phyloP scores from a whole-genome alignment of 2,113 vertebrate species.

The Psittacus erithacus region DNA sequence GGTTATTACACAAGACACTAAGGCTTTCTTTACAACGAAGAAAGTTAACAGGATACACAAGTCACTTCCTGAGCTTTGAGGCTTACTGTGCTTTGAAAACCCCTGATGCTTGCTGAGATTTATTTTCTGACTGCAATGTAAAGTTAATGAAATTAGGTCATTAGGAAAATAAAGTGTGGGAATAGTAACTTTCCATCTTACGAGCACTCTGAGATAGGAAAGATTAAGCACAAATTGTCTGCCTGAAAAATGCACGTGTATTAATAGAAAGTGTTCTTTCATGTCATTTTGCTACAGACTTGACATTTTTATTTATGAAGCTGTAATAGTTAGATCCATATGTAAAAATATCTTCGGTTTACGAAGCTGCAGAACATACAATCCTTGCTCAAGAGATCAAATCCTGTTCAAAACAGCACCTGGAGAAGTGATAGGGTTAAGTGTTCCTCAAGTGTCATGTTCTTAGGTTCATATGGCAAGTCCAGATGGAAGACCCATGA shows the following conservation, averaged over 20 bases:
- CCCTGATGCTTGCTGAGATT: not conserved
- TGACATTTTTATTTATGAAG: not conserved
- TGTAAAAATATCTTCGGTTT: not conserved
- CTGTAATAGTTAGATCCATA: not conserved
- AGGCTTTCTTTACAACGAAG: not conserved
- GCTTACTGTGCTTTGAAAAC: not conserved
- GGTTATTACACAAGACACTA: not conserved
- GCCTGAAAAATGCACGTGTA: not conserved
- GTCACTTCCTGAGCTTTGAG: not conserved
- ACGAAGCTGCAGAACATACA: not conserved
- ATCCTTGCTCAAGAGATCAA: not conserved
- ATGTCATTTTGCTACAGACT: not conserved
- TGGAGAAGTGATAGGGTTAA: not conserved
- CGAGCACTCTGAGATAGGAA: not conserved
- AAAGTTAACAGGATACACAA: not conserved
- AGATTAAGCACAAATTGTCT: not conserved
- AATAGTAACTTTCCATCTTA: not conserved
- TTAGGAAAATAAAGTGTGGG: not conserved
- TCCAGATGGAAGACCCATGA: not conserved
- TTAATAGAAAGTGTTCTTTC: not conserved
- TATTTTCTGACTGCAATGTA: not conserved
- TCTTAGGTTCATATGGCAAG: not conserved
- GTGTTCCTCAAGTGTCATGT: not conserved
- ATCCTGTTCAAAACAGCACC: fast-evolving
- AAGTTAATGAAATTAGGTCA: not conserved